Evolutionary conservation across 2,888 invertebrate genomes (phyloP).

Genomic region (Syrista parreyssii): DNA sequence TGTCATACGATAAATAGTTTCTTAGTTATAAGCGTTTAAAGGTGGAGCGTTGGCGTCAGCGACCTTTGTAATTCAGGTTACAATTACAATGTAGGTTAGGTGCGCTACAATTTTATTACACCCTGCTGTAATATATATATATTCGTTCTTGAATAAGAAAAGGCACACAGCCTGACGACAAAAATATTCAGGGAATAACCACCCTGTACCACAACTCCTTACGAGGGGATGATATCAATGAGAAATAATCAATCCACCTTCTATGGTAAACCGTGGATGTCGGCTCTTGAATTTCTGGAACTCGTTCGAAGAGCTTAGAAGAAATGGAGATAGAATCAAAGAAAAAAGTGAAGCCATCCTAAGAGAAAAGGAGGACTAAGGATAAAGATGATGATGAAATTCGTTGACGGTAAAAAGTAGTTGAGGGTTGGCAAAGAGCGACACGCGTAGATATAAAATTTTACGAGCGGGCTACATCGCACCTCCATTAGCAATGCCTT

Average conservation of each 20-base stretch:
- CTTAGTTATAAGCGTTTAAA: no score
- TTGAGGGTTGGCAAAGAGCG: conserved; percentile 19
- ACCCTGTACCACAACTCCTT: background rate
- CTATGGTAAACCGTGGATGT: background rate
- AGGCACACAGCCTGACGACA: background rate
- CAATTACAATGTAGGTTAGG: no score
- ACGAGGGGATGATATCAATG: background rate
- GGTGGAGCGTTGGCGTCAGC: no score
- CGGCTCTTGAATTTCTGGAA: background rate
- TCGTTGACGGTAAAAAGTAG: background rate
- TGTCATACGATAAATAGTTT: no score
- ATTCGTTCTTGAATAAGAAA: background rate
- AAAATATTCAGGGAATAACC: background rate
- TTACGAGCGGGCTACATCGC: conserved; percentile 53
- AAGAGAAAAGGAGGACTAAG: background rate
- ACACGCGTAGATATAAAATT: conserved; percentile 46
- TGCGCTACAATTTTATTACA: no score
- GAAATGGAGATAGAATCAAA: background rate
- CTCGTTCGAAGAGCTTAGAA: background rate
- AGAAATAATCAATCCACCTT: background rate
- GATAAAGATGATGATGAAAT: background rate
- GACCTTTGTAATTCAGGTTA: no score
- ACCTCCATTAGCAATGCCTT: conserved; percentile 56
- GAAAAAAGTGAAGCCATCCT: background rate
- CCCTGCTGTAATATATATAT: no score